Percentiles rank a stretch among this genome's conserved stretches.
These are phyloP conservation scores for Drosophila erecta DNA, from an alignment of 1,140 invertebrate genomes.

Conservation along the genomic window DNA sequence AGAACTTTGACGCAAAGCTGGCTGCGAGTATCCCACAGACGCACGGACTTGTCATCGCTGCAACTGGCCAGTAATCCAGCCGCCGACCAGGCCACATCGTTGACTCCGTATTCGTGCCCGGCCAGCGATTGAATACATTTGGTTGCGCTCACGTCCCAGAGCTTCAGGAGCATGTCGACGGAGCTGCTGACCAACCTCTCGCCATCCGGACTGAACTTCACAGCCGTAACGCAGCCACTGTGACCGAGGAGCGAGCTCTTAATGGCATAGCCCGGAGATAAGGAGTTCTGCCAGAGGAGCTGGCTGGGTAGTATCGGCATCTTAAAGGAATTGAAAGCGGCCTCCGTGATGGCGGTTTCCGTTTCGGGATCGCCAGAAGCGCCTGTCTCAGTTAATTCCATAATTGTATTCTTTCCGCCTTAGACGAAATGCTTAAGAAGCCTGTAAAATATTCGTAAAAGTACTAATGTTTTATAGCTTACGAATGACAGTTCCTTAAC, in stretches of 20 bases:
- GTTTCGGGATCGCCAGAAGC: not conserved
- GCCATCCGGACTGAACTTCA: constrained; percentile 49
- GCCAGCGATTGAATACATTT: constrained; percentile 8
- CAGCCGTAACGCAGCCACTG: constrained; percentile 2
- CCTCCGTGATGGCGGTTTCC: not conserved
- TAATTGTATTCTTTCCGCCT: not conserved
- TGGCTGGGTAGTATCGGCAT: constrained; percentile 17
- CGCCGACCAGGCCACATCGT: constrained; percentile 57
- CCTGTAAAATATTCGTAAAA: no score
- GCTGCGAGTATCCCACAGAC: constrained; percentile 41
- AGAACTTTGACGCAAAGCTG: constrained; percentile 18
- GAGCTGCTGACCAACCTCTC: constrained; percentile 47
- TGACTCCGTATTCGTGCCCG: constrained; percentile 51
- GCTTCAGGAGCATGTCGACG: constrained; percentile 37
- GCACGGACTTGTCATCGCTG: constrained; percentile 51
- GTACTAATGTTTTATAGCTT: no score
- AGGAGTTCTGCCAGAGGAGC: not conserved
- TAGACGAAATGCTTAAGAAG: no score
- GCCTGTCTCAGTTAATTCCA: not conserved
- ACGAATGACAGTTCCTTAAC: not conserved
- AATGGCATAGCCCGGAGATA: constrained; percentile 38
- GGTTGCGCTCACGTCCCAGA: constrained; percentile 46
- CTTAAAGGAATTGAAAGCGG: constrained; percentile 15
- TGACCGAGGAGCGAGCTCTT: constrained; percentile 40
- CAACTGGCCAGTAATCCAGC: constrained; percentile 34